Conservation (phyloP, 2,797 vertebrate species). For the Sarcoramphus papa region DNA sequence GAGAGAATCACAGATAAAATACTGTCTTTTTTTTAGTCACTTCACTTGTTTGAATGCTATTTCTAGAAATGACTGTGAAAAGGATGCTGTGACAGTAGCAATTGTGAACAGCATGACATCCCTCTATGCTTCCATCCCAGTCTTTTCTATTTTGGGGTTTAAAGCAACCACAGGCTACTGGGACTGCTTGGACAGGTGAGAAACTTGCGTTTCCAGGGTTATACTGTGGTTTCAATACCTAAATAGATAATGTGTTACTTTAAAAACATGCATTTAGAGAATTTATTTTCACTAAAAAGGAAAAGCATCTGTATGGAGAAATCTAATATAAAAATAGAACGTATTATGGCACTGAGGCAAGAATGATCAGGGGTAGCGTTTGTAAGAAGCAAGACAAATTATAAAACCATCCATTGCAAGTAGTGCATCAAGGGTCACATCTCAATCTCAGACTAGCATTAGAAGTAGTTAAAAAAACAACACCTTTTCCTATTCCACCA, state of each 20-base stretch:
- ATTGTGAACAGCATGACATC: conserved; percentile 89
- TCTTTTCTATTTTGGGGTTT: conserved; percentile 92
- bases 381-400: neutral
- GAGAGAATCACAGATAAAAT: neutral
- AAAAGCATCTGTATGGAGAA: neutral
- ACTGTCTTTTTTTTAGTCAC: neutral
- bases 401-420: neutral
- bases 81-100: conserved; percentile 84
- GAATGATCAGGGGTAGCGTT: neutral
- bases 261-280: neutral
- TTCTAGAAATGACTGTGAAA: conserved; percentile 87
- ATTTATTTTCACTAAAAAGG: neutral
- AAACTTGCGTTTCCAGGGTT: neutral
- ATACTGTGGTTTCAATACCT: neutral
- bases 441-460: neutral
- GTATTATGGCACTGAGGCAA: neutral
- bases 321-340: neutral
- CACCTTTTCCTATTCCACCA: neutral
- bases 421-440: neutral
- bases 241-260: neutral
- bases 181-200: conserved; percentile 79
- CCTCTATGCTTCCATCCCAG: conserved; percentile 84
- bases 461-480: neutral
- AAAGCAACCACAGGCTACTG: conserved; percentile 80
- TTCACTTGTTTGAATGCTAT: neutral